phyloP scores from a whole-genome alignment of 1,140 invertebrate genomes.

The Aphis craccivora region DNA sequence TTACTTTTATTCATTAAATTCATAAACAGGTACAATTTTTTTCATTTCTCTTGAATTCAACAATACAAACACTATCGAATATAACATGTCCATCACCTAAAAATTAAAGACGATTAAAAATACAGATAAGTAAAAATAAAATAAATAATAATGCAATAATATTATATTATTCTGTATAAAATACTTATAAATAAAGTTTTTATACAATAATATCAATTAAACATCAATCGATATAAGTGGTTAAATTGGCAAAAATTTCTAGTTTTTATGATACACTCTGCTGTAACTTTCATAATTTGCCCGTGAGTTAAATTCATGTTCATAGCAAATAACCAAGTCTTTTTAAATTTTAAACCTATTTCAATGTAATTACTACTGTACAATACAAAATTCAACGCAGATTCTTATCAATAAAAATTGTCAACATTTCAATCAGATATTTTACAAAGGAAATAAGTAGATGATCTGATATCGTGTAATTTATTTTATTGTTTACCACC shows the following conservation, averaged over 20 bases:
- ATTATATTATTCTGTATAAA: not conserved
- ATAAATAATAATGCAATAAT: not conserved
- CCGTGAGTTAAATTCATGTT: not conserved
- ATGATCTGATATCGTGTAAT: not conserved
- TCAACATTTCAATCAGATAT: not conserved
- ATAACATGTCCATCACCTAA: slow-evolving; percentile 9
- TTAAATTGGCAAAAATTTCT: not conserved
- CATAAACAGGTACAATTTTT: not conserved
- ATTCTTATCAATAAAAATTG: not conserved
- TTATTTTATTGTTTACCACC: not conserved
- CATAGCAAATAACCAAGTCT: not conserved
- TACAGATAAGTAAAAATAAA: not conserved
- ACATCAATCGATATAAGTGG: not conserved
- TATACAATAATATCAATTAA: not conserved
- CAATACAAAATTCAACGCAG: not conserved
- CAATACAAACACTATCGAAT: not conserved
- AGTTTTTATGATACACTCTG: not conserved
- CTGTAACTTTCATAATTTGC: not conserved
- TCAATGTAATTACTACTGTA: slow-evolving; percentile 11
- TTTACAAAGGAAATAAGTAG: not conserved
- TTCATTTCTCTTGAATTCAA: not conserved
- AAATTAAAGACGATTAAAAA: not conserved
- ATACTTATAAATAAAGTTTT: not conserved
- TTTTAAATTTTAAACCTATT: slow-evolving; percentile 25
- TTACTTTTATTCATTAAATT: not conserved